Percentiles rank a stretch among this genome's conserved stretches.
Evolutionary conservation across 2,888 invertebrate genomes (phyloP).

Genomic region (Xestobium rufovillosum): DNA sequence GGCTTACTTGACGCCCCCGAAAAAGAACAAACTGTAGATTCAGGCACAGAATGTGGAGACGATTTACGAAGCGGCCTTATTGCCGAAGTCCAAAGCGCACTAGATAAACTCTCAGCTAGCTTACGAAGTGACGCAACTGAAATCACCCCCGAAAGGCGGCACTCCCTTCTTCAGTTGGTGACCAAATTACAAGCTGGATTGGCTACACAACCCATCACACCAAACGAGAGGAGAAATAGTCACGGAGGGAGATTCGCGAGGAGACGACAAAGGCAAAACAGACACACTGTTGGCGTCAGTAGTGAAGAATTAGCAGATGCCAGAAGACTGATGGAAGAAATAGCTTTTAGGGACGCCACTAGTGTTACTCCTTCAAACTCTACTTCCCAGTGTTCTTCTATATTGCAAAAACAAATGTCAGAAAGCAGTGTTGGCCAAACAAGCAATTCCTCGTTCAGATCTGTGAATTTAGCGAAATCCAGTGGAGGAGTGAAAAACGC

Average conservation of each 20-base stretch:
- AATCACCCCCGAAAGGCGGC: constrained; percentile 61
- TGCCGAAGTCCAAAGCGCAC: constrained; percentile 45
- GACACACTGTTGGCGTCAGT: constrained; percentile 80
- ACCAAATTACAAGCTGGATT: constrained; percentile 57
- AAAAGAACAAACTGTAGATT: constrained; percentile 48
- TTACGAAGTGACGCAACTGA: constrained; percentile 41
- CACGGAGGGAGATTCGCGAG: constrained; percentile 46
- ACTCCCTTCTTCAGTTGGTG: constrained; percentile 66
- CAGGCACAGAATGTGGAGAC: constrained; percentile 63
- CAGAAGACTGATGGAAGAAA: constrained; percentile 64
- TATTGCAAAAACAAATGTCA: constrained; percentile 45
- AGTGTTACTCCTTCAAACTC: not conserved
- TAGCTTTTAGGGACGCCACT: constrained; percentile 41
- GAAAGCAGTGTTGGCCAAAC: constrained; percentile 39
- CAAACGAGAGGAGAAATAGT: constrained; percentile 44
- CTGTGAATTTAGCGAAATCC: constrained; percentile 10
- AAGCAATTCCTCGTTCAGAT: constrained; percentile 14
- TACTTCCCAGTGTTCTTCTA: constrained; percentile 25
- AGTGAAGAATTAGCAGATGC: constrained; percentile 74
- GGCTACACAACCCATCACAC: constrained; percentile 33
- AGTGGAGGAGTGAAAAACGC: constrained; percentile 37
- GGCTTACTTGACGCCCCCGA: constrained; percentile 51
- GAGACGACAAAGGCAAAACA: constrained; percentile 54
- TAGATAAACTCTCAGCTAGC: constrained; percentile 39
- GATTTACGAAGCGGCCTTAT: constrained; percentile 54